These are phyloP conservation scores for Scarus forsteni DNA, from an alignment of 2,797 vertebrate species.

Conservation along the genomic window DNA sequence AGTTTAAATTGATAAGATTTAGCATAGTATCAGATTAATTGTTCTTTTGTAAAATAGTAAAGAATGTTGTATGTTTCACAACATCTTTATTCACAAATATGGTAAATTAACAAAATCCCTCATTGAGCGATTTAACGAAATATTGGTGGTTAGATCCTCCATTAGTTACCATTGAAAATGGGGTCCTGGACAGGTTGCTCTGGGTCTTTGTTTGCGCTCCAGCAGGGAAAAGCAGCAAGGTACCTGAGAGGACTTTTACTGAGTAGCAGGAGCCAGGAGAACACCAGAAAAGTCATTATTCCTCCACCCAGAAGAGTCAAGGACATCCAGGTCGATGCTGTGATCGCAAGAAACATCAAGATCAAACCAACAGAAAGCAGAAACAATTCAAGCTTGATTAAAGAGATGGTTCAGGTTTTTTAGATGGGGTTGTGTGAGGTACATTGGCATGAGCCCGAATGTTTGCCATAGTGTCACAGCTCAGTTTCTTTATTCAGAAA, in stretches of 20 bases:
- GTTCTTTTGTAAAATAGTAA: too few species aligned
- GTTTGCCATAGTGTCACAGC: too few species aligned
- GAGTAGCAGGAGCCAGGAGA: conserved; percentile 34
- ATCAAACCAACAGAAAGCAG: neutral
- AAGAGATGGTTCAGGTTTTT: too few species aligned
- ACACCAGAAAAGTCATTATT: conserved; percentile 1
- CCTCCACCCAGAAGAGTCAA: neutral
- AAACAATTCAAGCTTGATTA: neutral
- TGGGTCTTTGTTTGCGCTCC: conserved; percentile 17
- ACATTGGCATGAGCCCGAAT: too few species aligned
- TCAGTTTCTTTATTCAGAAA: too few species aligned
- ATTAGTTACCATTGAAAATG: conserved; percentile 42
- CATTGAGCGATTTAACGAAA: too few species aligned
- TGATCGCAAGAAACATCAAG: conserved; percentile 16
- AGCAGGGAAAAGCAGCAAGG: neutral
- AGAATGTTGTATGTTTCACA: too few species aligned
- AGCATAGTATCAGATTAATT: too few species aligned
- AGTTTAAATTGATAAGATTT: too few species aligned
- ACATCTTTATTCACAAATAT: too few species aligned
- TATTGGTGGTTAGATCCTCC: neutral
- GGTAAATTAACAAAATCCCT: too few species aligned
- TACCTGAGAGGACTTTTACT: neutral
- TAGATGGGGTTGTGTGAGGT: too few species aligned
- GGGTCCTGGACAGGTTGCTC: neutral
- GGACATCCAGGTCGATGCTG: rapidly evolving